Conservation (phyloP, 2,113 vertebrate genomes). For the Hyla sarda region DNA sequence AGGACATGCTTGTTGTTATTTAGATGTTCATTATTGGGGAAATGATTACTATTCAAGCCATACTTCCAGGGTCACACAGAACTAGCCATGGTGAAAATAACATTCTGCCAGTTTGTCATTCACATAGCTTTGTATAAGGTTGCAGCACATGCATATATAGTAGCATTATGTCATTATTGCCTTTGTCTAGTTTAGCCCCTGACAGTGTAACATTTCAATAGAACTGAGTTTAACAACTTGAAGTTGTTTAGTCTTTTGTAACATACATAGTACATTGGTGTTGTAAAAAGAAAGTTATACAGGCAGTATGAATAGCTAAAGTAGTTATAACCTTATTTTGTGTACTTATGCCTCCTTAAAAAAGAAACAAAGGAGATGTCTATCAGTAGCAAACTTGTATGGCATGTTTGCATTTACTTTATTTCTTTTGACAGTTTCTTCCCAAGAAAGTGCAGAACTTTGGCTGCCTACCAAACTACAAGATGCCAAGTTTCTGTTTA, state of each 20-base stretch:
- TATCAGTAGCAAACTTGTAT: slow-evolving; percentile 10
- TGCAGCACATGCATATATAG: neutral
- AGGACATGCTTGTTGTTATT: no score
- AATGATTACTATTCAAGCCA: neutral
- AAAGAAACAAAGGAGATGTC: slow-evolving; percentile 18
- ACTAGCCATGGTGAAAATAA: neutral
- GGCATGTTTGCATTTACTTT: slow-evolving; percentile 23
- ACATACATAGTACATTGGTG: neutral
- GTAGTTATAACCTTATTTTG: neutral
- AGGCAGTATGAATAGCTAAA: neutral
- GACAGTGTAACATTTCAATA: neutral
- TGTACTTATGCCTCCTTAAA: neutral
- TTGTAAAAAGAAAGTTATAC: neutral
- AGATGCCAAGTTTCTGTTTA: slow-evolving; percentile 52
- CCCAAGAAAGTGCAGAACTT: neutral
- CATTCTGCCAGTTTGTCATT: neutral
- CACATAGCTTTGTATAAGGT: neutral
- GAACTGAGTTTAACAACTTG: neutral
- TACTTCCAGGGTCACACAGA: neutral
- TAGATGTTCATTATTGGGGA: no score
- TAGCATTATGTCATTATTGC: neutral
- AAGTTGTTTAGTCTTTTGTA: neutral
- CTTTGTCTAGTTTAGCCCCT: neutral
- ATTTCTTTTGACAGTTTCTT: slow-evolving; percentile 8
- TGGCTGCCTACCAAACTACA: slow-evolving; percentile 22